Conservation (phyloP, 1,140 invertebrate genomes). For the Brachionus plicatilis region DNA sequence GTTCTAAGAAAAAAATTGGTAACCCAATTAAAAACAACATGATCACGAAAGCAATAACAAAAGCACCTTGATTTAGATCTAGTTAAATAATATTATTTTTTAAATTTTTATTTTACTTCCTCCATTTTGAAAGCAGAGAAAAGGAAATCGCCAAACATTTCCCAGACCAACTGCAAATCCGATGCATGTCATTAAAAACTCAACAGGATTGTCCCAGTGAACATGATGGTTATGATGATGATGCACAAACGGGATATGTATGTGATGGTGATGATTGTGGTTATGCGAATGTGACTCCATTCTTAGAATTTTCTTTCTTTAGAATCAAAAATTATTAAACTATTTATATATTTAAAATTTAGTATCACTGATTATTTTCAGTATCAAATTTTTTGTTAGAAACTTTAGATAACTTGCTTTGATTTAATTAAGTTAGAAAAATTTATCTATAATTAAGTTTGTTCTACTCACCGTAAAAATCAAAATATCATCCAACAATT, state of each 20-base stretch:
- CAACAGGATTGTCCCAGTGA: conserved; percentile 27
- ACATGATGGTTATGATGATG: not conserved
- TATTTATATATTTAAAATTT: not conserved
- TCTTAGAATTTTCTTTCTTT: not conserved
- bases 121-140: conserved; percentile 86
- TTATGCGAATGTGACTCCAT: not conserved
- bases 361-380: not conserved
- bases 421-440: not conserved
- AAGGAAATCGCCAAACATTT: conserved; percentile 92
- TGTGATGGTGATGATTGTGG: not conserved
- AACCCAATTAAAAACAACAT: conserved; percentile 64
- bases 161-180: conserved; percentile 64
- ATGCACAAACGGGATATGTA: not conserved
- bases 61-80: conserved; percentile 59
- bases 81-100: not conserved
- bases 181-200: conserved; percentile 36
- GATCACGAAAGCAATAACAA: conserved; percentile 64
- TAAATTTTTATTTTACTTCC: conserved; percentile 62
- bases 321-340: not conserved
- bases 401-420: not conserved
- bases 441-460: not conserved
- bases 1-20: conserved; percentile 69
- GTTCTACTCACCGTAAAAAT: not conserved
- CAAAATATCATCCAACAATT: not conserved
- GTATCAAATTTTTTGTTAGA: not conserved